Percentiles rank a stretch among this genome's conserved stretches.
Conservation (phyloP, 2,797 vertebrate species). For the Squalus acanthias region DNA sequence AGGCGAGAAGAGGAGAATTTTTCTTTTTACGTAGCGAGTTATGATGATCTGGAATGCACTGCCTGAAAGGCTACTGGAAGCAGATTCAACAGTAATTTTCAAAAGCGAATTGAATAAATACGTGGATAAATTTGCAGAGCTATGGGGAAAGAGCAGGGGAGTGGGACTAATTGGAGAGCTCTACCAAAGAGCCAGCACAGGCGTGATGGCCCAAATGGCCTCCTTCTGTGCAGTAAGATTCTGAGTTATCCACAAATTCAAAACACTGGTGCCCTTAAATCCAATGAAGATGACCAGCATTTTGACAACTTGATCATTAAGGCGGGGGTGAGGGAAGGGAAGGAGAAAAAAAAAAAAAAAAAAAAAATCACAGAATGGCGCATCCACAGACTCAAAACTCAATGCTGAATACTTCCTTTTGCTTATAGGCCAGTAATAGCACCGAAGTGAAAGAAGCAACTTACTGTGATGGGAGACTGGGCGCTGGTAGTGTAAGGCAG, state of each 20-base stretch:
- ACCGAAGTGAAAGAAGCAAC: slow-evolving; percentile 25
- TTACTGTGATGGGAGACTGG: slow-evolving; percentile 83
- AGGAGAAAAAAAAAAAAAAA: not conserved
- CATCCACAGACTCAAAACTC: not conserved
- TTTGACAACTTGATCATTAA: not conserved
- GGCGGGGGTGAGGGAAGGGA: not conserved
- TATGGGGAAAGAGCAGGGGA: not conserved
- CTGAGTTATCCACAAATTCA: not conserved
- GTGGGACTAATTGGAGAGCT: not conserved
- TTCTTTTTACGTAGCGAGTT: too few relatives aligned
- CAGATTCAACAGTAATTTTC: not conserved
- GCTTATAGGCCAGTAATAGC: not conserved
- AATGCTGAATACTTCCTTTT: not conserved
- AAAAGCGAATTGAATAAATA: too few relatives aligned
- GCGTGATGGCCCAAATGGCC: not conserved
- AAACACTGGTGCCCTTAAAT: not conserved
- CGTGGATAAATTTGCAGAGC: not conserved
- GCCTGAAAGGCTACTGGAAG: not conserved
- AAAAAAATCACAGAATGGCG: not conserved
- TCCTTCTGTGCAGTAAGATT: not conserved
- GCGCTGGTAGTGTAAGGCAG: slow-evolving; percentile 71
- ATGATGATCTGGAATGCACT: not conserved
- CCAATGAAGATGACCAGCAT: not conserved
- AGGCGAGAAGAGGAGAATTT: too few relatives aligned
- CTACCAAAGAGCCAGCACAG: not conserved